Percentiles rank a stretch among this genome's conserved stretches.
Conservation (phyloP, 1,140 invertebrate species). For the Drosophila leontia region DNA sequence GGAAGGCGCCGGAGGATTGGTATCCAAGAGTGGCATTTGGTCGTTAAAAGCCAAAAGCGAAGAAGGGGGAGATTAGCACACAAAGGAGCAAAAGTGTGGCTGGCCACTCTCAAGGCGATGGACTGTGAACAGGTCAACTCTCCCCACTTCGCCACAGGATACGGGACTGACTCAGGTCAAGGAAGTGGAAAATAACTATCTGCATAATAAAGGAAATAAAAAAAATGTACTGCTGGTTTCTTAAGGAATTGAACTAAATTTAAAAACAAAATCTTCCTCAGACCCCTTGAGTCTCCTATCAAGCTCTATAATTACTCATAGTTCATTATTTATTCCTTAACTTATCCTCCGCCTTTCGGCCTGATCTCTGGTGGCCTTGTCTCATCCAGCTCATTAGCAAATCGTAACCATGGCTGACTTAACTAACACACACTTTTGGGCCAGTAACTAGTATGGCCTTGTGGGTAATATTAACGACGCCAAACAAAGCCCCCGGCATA, state of each 20-base stretch:
- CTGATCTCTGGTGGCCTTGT: not conserved
- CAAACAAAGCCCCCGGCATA: slow-evolving; percentile 14
- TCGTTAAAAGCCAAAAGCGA: slow-evolving; percentile 53
- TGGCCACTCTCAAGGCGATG: slow-evolving; percentile 27
- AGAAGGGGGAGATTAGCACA: slow-evolving; percentile 49
- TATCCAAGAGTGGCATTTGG: slow-evolving; percentile 44
- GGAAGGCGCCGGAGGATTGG: slow-evolving; percentile 38
- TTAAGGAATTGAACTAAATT: too few relatives aligned
- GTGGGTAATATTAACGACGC: slow-evolving; percentile 48
- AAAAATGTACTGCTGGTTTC: not conserved
- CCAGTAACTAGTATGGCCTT: slow-evolving; percentile 37
- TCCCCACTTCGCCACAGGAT: slow-evolving; percentile 5
- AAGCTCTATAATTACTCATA: not conserved
- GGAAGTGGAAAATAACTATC: slow-evolving; percentile 10
- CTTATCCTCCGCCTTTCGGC: not conserved
- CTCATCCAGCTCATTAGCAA: slow-evolving; percentile 46
- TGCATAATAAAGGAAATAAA: too few relatives aligned
- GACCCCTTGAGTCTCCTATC: too few relatives aligned
- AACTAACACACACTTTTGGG: slow-evolving; percentile 44
- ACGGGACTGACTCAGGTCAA: not conserved
- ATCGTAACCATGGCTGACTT: slow-evolving; percentile 46
- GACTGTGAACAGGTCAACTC: slow-evolving; percentile 23
- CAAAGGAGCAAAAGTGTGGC: slow-evolving; percentile 28
- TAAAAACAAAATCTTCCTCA: too few relatives aligned
- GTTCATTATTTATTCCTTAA: not conserved